phyloP scores from a whole-genome alignment of 2,888 invertebrate species.

The Melitaea athalia region DNA sequence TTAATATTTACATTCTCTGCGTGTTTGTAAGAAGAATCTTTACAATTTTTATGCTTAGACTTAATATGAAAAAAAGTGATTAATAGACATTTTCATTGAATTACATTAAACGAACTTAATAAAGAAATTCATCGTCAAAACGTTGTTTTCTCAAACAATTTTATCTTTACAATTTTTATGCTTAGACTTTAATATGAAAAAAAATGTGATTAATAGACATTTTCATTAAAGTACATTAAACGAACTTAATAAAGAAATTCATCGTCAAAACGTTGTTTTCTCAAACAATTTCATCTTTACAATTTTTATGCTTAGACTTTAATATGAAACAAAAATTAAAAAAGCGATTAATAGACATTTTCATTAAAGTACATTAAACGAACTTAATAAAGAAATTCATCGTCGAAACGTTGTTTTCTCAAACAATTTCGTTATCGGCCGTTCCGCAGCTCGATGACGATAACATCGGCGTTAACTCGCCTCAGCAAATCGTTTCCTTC shows the following conservation, averaged over 20 bases:
- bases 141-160: conserved; percentile 40
- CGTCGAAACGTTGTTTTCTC: conserved; percentile 37
- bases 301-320: too few relatives aligned
- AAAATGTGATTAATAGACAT: background rate
- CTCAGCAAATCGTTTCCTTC: conserved; percentile 50
- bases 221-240: background rate
- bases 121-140: conserved; percentile 34
- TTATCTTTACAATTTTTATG: conserved; percentile 34
- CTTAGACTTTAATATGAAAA: too few relatives aligned
- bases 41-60: too few relatives aligned
- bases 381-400: conserved; percentile 27
- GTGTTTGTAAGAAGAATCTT: too few relatives aligned
- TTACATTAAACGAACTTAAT: conserved; percentile 6
- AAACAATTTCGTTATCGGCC: conserved; percentile 47
- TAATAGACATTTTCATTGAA: background rate
- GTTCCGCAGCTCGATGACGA: conserved; percentile 49
- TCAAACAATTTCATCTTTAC: conserved; percentile 43
- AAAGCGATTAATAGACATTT: background rate
- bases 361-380: background rate
- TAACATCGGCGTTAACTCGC: conserved; percentile 55
- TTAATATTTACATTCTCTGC: too few relatives aligned
- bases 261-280: conserved; percentile 37
- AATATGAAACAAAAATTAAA: too few relatives aligned
- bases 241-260: conserved; percentile 26
- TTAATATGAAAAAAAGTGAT: too few relatives aligned